phyloP scores from a whole-genome alignment of 2,113 vertebrate genomes.

The Heterotilapia buettikoferi region DNA sequence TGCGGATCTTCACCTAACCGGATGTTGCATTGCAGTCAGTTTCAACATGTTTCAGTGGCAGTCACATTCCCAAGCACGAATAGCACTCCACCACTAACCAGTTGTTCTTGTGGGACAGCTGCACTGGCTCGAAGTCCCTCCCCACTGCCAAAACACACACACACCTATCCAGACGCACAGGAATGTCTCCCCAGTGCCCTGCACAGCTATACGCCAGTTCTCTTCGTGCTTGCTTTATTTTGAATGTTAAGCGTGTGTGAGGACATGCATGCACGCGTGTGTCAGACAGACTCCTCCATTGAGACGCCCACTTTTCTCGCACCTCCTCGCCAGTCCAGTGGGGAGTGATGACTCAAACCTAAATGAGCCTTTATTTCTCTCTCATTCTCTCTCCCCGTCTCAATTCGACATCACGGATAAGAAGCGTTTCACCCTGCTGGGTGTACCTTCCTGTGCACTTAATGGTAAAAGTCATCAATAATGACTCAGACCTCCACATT shows the following conservation, averaged over 20 bases:
- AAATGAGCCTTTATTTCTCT: slow-evolving; percentile 17
- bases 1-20: background rate
- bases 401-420: background rate
- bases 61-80: background rate
- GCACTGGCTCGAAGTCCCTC: background rate
- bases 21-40: background rate
- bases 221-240: background rate
- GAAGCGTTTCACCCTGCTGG: background rate
- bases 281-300: slow-evolving; percentile 50
- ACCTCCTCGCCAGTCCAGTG: slow-evolving; percentile 27
- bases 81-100: slow-evolving; percentile 16
- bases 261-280: background rate
- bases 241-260: background rate
- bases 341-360: slow-evolving; percentile 45
- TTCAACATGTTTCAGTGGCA: background rate
- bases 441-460: slow-evolving; percentile 27
- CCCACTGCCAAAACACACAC: slow-evolving; percentile 5
- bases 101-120: slow-evolving; percentile 46
- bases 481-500: slow-evolving; percentile 38
- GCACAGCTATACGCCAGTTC: background rate
- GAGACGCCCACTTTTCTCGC: slow-evolving; percentile 36
- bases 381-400: background rate
- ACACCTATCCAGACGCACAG: slow-evolving; percentile 6
- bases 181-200: slow-evolving; percentile 4
- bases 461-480: slow-evolving; percentile 25